phyloP scores from a whole-genome alignment of 1,140 invertebrate genomes.

The Plutomurus gul region DNA sequence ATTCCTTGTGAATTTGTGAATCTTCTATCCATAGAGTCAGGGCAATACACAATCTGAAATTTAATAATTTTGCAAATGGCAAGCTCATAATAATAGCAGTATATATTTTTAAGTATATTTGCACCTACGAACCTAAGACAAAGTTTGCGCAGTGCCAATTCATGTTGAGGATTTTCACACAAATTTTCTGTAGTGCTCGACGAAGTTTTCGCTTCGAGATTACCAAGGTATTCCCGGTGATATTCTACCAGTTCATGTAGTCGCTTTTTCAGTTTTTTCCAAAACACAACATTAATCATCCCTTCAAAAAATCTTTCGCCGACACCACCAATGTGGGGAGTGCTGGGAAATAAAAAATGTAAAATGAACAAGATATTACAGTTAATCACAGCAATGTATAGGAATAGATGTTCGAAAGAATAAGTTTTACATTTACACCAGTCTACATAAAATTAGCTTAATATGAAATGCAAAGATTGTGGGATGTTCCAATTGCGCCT shows the following conservation, averaged over 20 bases:
- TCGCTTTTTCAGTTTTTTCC: slow-evolving; percentile 74
- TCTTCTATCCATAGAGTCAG: slow-evolving; percentile 79
- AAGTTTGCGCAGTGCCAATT: slow-evolving; percentile 3
- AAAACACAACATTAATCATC: slow-evolving; percentile 68
- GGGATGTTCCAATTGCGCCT: too few relatives aligned
- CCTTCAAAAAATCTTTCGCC: slow-evolving; percentile 78
- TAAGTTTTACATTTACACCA: too few relatives aligned
- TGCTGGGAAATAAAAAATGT: too few relatives aligned
- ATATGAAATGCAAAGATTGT: too few relatives aligned
- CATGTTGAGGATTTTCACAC: slow-evolving; percentile 29
- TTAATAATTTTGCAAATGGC: slow-evolving; percentile 18
- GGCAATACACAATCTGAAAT: slow-evolving; percentile 66
- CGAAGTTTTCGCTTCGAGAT: neutral
- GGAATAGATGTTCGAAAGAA: too few relatives aligned
- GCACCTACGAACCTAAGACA: slow-evolving; percentile 23
- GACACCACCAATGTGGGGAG: slow-evolving; percentile 64
- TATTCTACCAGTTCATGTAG: slow-evolving; percentile 69
- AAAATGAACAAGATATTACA: too few relatives aligned
- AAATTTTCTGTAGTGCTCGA: neutral
- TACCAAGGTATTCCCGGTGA: slow-evolving; percentile 59
- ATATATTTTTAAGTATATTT: neutral
- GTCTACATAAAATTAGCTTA: too few relatives aligned
- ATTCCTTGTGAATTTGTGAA: slow-evolving; percentile 70
- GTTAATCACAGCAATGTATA: too few relatives aligned
- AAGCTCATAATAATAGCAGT: neutral